A percentile compares a stretch with the other conserved stretches of the same genome.
Evolutionary conservation across 2,797 vertebrate genomes (phyloP).

Genomic region (Hydrocynus forskahlii): DNA sequence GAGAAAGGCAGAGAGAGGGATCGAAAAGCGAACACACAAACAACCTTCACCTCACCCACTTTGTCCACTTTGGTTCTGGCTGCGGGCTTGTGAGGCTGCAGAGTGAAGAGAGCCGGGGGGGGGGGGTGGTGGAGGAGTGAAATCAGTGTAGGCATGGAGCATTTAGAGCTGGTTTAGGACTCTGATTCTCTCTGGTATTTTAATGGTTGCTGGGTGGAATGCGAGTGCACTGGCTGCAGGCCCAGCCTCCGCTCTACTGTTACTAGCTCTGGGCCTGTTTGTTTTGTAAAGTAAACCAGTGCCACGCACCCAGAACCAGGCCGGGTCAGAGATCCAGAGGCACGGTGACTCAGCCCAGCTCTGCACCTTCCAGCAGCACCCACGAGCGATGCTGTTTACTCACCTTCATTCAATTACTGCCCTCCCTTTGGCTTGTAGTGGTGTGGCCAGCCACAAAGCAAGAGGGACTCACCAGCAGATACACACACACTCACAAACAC

Average conservation of each 20-base stretch:
- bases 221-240: conserved; percentile 77
- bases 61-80: not conserved
- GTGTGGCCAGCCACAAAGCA: conserved; percentile 1
- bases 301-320: conserved; percentile 59
- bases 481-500: not conserved
- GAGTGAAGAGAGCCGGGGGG: not conserved
- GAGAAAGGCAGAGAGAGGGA: conserved; percentile 48
- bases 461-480: not conserved
- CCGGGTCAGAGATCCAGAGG: conserved; percentile 43
- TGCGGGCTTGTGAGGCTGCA: not conserved
- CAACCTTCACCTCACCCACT: conserved; percentile 3
- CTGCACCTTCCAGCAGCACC: not conserved
- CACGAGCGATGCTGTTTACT: not conserved
- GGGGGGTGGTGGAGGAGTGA: no score
- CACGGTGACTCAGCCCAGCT: conserved; percentile 21
- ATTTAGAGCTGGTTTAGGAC: conserved; percentile 60
- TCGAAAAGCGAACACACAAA: not conserved
- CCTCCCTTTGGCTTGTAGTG: not conserved
- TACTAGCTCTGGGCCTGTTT: conserved; percentile 80
- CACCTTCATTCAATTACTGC: not conserved
- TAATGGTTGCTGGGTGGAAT: conserved; percentile 83
- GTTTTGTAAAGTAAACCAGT: conserved; percentile 80
- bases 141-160: conserved; percentile 30
- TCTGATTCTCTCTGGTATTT: conserved; percentile 81
- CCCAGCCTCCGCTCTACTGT: conserved; percentile 76